phyloP scores from a whole-genome alignment of 2,113 vertebrate genomes.

The Rynchops niger region DNA sequence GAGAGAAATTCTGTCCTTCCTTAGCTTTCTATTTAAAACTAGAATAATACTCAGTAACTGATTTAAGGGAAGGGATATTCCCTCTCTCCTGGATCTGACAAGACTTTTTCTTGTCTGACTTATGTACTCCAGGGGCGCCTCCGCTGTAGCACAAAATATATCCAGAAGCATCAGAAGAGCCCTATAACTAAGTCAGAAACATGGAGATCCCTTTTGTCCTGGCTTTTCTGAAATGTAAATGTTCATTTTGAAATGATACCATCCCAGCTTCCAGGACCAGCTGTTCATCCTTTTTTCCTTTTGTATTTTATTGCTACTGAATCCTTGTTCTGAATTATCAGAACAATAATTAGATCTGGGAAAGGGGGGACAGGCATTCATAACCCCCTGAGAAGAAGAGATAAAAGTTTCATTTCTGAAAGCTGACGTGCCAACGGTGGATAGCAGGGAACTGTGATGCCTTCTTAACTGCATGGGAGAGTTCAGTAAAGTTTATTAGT shows the following conservation, averaged over 20 bases:
- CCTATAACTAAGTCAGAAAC: background rate
- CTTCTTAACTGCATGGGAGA: conserved; percentile 33
- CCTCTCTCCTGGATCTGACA: background rate
- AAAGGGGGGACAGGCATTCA: background rate
- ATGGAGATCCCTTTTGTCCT: background rate
- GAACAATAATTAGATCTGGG: conserved; percentile 9
- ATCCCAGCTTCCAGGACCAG: conserved; percentile 14
- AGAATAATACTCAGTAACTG: background rate
- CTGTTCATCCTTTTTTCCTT: background rate
- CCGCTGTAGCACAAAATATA: background rate
- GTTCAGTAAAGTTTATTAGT: conserved; percentile 38
- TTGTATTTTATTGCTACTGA: background rate
- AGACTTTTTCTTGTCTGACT: background rate
- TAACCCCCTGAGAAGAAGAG: conserved; percentile 8
- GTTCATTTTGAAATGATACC: background rate
- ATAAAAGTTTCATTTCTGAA: conserved; percentile 21
- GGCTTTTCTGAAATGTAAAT: background rate
- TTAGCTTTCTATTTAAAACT: background rate
- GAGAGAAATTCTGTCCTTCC: background rate
- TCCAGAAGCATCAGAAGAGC: background rate
- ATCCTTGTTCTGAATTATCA: conserved; percentile 25
- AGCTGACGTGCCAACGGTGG: background rate
- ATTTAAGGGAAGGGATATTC: background rate
- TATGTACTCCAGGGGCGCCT: background rate
- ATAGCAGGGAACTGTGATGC: conserved; percentile 21